phyloP scores from a whole-genome alignment of 2,888 invertebrate species.

The Nemapogon koenigi region DNA sequence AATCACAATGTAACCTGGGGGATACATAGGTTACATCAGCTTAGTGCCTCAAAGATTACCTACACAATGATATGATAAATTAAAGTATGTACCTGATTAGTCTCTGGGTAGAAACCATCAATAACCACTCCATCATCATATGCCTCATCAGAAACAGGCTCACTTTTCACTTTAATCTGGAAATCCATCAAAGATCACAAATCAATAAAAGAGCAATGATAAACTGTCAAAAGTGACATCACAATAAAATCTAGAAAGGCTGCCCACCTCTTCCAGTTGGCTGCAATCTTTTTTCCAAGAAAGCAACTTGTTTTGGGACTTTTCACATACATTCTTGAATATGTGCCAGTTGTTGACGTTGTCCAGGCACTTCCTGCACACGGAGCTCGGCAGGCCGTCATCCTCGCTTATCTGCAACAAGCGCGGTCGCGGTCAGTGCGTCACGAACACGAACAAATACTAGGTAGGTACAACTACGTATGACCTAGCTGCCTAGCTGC shows the following conservation, averaged over 20 bases:
- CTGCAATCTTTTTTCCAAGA: constrained; percentile 62
- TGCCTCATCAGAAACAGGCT: constrained; percentile 59
- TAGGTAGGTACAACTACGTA: no score
- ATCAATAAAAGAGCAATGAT: constrained; percentile 16
- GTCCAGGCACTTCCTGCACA: constrained; percentile 69
- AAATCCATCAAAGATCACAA: constrained; percentile 36
- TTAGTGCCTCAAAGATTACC: no score
- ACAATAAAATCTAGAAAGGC: constrained; percentile 24
- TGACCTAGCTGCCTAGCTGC: no score
- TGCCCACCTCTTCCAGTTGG: constrained; percentile 60
- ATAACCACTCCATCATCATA: constrained; percentile 62
- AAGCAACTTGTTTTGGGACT: constrained; percentile 70
- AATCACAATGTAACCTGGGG: no score
- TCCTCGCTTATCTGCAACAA: constrained; percentile 66
- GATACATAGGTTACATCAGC: no score
- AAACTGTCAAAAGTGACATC: constrained; percentile 3
- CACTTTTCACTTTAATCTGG: constrained; percentile 65
- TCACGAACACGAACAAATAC: no score
- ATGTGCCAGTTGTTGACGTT: constrained; percentile 72
- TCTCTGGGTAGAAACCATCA: constrained; percentile 51
- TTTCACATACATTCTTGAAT: constrained; percentile 69
- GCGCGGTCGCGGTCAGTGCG: no score
- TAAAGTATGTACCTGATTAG: constrained; percentile 41
- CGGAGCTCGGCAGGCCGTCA: constrained; percentile 70
- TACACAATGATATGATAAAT: no score